These are phyloP conservation scores for Syngnathus rostellatus DNA, from an alignment of 2,797 vertebrate species.

Conservation along the genomic window DNA sequence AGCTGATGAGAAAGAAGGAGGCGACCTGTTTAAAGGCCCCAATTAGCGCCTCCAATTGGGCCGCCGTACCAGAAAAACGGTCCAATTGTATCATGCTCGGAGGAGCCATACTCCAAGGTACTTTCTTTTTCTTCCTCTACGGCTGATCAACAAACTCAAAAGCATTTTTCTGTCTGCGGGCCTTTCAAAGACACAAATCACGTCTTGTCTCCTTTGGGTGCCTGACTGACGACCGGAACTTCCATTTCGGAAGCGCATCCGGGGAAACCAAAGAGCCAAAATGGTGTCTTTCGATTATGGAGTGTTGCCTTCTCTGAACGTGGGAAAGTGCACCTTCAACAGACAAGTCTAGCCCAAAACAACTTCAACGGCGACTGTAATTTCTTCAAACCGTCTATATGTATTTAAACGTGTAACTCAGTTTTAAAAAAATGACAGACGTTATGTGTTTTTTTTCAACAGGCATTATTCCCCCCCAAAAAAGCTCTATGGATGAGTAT, in stretches of 20 bases:
- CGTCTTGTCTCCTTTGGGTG: conserved; percentile 2
- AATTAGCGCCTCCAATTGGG: neutral
- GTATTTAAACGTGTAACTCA: no score
- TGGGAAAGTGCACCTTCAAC: neutral
- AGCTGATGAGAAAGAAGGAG: neutral
- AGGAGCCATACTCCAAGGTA: neutral
- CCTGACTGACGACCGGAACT: conserved; percentile 23
- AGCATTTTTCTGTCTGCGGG: neutral
- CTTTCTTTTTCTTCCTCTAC: no score
- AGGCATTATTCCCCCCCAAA: no score
- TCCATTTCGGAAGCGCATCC: conserved; percentile 8
- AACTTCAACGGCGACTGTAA: neutral
- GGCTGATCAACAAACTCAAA: neutral
- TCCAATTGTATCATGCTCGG: neutral
- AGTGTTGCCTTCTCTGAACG: conserved; percentile 16
- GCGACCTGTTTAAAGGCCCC: neutral
- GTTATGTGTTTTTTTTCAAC: no score
- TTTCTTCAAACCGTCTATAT: neutral
- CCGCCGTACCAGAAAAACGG: neutral
- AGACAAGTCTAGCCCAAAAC: neutral
- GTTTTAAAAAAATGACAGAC: no score
- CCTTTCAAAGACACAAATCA: neutral
- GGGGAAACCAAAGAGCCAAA: conserved; percentile 56
- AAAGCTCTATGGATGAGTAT: neutral
- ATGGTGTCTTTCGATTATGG: conserved; percentile 42